Conservation (phyloP, 2,888 invertebrate genomes). For the Portevinia maculata region DNA sequence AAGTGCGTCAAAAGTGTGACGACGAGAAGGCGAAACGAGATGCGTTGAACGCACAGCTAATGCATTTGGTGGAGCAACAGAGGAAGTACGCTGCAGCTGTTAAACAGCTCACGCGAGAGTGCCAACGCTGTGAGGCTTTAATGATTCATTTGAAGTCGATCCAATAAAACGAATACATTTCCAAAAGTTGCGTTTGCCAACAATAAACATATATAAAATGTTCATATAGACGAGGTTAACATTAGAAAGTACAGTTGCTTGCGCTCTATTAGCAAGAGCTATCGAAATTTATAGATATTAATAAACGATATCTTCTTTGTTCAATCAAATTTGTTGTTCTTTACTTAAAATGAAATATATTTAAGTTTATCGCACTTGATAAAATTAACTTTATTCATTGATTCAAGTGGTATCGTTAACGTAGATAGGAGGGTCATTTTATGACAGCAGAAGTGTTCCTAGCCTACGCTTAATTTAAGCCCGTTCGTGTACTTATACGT, state of each 20-base stretch:
- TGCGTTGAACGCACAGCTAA: conserved; percentile 85
- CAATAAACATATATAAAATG: not conserved
- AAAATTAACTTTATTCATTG: not conserved
- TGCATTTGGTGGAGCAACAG: conserved; percentile 87
- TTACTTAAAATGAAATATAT: not conserved
- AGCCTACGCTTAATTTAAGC: too few relatives aligned
- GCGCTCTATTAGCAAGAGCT: conserved; percentile 36
- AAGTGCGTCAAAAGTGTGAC: conserved; percentile 86
- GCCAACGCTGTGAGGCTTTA: conserved; percentile 87
- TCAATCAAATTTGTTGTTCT: not conserved
- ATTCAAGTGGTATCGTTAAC: not conserved
- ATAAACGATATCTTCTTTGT: conserved; percentile 15
- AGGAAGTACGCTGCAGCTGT: conserved; percentile 90
- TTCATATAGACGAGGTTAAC: conserved; percentile 4
- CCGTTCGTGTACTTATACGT: too few relatives aligned
- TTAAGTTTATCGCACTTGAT: not conserved
- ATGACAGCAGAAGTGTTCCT: not conserved
- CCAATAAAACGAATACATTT: conserved; percentile 71
- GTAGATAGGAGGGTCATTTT: not conserved
- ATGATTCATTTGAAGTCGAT: conserved; percentile 81
- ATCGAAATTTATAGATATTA: conserved; percentile 18
- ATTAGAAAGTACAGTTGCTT: conserved; percentile 24
- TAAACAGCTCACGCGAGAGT: conserved; percentile 89
- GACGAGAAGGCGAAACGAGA: conserved; percentile 88
- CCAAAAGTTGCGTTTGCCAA: conserved; percentile 28